Conservation (phyloP, 2,888 invertebrate species). For the Malthinus seriepunctatus region DNA sequence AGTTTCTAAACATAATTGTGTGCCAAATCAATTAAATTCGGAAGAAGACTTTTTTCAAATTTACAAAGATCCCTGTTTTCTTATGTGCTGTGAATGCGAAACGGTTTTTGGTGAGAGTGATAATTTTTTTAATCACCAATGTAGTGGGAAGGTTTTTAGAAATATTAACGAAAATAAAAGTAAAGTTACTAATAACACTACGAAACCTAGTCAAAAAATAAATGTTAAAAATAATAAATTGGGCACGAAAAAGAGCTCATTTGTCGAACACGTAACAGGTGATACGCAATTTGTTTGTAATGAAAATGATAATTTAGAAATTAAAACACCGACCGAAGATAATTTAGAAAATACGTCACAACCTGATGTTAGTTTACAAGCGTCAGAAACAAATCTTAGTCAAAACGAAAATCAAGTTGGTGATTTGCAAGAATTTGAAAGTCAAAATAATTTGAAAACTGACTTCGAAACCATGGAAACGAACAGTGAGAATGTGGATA, state of each 20-base stretch:
- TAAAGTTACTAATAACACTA: slow-evolving; percentile 5
- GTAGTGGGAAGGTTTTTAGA: slow-evolving; percentile 47
- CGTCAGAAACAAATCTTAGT: neutral
- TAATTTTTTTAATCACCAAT: slow-evolving; percentile 76
- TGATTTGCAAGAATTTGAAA: neutral
- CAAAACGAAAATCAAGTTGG: slow-evolving; percentile 1
- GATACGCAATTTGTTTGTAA: slow-evolving; percentile 34
- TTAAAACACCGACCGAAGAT: slow-evolving; percentile 35
- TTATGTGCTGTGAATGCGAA: slow-evolving; percentile 82
- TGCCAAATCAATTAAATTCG: slow-evolving; percentile 68
- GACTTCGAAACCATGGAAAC: slow-evolving; percentile 15
- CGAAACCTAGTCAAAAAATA: slow-evolving; percentile 14
- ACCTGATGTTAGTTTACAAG: slow-evolving; percentile 11
- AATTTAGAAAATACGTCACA: neutral
- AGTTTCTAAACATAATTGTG: slow-evolving; percentile 75
- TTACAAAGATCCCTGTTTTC: slow-evolving; percentile 70
- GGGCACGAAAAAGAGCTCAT: slow-evolving; percentile 15
- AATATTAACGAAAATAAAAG: slow-evolving; percentile 12
- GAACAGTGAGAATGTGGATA: slow-evolving; percentile 6
- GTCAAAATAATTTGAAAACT: slow-evolving; percentile 25
- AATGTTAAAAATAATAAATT: slow-evolving; percentile 18
- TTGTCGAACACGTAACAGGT: slow-evolving; percentile 45
- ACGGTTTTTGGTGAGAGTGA: slow-evolving; percentile 76
- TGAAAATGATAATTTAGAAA: slow-evolving; percentile 23
- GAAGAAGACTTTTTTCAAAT: slow-evolving; percentile 68